Evolutionary conservation across 1,140 invertebrate species (phyloP).

Genomic region (Hyles euphorbiae): DNA sequence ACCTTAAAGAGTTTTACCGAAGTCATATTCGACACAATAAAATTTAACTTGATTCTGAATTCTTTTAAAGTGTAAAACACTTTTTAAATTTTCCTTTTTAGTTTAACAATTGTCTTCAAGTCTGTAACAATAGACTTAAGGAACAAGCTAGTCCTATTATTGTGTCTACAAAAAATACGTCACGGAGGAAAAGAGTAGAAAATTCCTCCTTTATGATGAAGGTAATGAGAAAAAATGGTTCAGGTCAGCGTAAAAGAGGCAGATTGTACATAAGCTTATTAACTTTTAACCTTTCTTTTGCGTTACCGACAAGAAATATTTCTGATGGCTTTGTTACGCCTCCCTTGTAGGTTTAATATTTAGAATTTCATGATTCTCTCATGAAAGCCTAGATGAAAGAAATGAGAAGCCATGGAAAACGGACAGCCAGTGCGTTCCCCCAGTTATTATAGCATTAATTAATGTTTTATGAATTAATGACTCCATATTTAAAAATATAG

Average conservation of each 20-base stretch:
- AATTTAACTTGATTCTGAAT: no score
- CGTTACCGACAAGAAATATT: constrained; percentile 22
- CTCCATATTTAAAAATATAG: no score
- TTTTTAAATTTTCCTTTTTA: constrained; percentile 24
- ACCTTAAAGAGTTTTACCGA: not conserved
- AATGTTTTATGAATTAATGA: no score
- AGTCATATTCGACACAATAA: no score
- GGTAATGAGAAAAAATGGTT: constrained; percentile 59
- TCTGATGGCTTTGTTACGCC: constrained; percentile 11
- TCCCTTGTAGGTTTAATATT: constrained; percentile 9
- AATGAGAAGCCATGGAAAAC: not conserved
- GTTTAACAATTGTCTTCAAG: constrained; percentile 39
- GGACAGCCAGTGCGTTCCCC: no score
- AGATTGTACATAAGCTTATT: constrained; percentile 43
- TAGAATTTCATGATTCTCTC: constrained; percentile 9
- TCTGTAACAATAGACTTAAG: constrained; percentile 41
- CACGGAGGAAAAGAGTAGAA: constrained; percentile 46
- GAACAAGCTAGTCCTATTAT: constrained; percentile 39
- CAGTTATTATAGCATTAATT: no score
- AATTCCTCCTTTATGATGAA: constrained; percentile 52
- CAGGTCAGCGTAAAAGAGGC: constrained; percentile 43
- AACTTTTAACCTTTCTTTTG: constrained; percentile 28
- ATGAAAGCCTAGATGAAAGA: constrained; percentile 9
- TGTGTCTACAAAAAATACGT: constrained; percentile 50
- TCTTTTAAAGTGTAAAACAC: not conserved